Conservation (phyloP, 2,797 vertebrate genomes). For the Catamblyrhynchus diadema region DNA sequence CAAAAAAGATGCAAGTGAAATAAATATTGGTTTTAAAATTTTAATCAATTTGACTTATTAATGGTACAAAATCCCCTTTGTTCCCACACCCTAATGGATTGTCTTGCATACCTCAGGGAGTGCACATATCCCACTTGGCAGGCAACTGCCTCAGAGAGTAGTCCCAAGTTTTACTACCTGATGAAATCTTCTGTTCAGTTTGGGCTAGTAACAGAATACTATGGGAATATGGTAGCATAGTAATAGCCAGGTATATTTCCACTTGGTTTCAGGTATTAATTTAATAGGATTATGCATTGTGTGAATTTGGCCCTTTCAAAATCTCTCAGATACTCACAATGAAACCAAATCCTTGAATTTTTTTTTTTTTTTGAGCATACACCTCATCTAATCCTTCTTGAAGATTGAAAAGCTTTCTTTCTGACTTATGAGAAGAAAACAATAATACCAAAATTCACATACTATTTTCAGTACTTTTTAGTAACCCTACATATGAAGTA, state of each 20-base stretch:
- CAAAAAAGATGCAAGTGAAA: not conserved
- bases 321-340: not conserved
- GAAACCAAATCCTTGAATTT: not conserved
- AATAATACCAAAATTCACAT: not conserved
- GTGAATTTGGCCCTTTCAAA: not conserved
- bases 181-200: not conserved
- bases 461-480: not conserved
- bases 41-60: not conserved
- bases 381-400: not conserved
- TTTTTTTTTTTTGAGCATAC: not conserved
- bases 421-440: not conserved
- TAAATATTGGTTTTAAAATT: not conserved
- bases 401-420: not conserved
- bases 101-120: fast-evolving
- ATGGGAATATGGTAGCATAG: not conserved
- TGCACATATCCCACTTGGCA: no score
- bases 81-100: not conserved
- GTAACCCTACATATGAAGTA: not conserved
- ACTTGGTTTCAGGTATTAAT: not conserved
- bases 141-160: not conserved
- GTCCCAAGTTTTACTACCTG: not conserved
- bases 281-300: not conserved
- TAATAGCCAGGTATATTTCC: not conserved
- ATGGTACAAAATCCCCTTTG: not conserved
- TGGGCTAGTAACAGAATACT: not conserved